Evolutionary conservation across 2,888 invertebrate species (phyloP).

Genomic region (Latrodectus hesperus): DNA sequence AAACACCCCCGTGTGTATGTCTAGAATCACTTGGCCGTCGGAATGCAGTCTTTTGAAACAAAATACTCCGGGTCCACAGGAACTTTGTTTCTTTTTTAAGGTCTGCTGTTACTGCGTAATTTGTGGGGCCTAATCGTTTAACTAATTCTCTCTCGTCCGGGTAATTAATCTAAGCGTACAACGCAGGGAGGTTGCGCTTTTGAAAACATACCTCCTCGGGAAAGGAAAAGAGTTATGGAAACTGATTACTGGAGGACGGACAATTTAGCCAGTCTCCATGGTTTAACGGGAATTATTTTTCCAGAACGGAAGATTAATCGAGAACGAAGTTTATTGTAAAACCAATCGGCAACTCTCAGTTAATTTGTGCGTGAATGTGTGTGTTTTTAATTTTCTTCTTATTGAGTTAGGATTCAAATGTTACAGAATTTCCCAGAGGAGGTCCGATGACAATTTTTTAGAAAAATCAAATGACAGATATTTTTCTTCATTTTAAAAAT

Average conservation of each 20-base stretch:
- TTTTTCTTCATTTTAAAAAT: no score
- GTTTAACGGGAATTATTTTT: slow-evolving; percentile 48
- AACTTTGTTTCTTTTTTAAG: slow-evolving; percentile 9
- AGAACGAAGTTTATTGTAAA: slow-evolving; percentile 46
- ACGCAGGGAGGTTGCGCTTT: slow-evolving; percentile 50
- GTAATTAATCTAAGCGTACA: slow-evolving; percentile 55
- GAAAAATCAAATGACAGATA: no score
- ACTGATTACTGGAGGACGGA: slow-evolving; percentile 39
- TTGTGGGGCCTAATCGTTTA: slow-evolving; percentile 52
- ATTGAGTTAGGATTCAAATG: background rate
- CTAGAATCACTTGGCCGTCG: slow-evolving; percentile 21
- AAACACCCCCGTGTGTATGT: slow-evolving; percentile 11
- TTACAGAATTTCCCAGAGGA: no score
- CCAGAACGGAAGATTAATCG: slow-evolving; percentile 48
- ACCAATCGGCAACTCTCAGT: slow-evolving; percentile 38
- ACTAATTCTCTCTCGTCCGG: slow-evolving; percentile 46
- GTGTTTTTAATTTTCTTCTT: slow-evolving; percentile 7
- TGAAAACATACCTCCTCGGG: slow-evolving; percentile 33
- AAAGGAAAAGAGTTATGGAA: slow-evolving; percentile 47
- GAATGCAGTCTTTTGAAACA: slow-evolving; percentile 56
- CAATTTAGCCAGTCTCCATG: slow-evolving; percentile 40
- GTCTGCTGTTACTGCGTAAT: slow-evolving; percentile 44
- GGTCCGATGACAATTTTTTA: no score
- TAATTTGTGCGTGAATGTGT: slow-evolving; percentile 31
- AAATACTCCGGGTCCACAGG: slow-evolving; percentile 9